Evolutionary conservation across 2,888 invertebrate genomes (phyloP), one percentile per base, ranked within the genome.

Genomic region (Phalera bucephala): DNA sequence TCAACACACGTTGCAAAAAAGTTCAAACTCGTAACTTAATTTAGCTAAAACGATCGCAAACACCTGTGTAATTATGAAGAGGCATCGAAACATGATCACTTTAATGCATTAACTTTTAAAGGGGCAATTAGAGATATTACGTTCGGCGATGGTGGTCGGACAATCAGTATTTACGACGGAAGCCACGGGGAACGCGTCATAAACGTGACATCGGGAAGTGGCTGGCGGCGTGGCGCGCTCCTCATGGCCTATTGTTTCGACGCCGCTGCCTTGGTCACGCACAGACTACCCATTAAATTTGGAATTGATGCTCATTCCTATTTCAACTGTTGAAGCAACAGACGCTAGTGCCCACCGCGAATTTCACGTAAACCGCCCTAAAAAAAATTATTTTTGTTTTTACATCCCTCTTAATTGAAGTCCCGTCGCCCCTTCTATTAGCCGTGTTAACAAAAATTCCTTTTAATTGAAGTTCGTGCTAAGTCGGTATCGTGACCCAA

Each of bases 31-130:
- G 17, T 34, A 48, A 49, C 36, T 54, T 66, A 73, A 75, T 72
- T 68, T 54, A 46, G 50, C 49, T 71, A 59, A 74, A 73, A 72
- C 70, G 66, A 60, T 67, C 58, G 64, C 73, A 75, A 78, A 79
- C 68, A 72, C 60, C 58, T 52, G 54, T 56, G 64, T 72, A 71
- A 74, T 68, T 63, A 62, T 62, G 70, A 69, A 59, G 64, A 65
- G 61, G 57, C 66, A 71, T 67, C 58, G 65, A 62, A 75, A 74
- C 70, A 72, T 80, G 78, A 82, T 85, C 80, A 84, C 72, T 61
- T 72, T 82, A 84, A 84, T 86, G 76, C 72, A 83, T 82, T 79
- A 76, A 74, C 67, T 76, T 84, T 85, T 74, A 83, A 82, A 78
- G 77, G 72, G 77, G 79, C 85, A 81, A 87, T 86, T 83, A 84